Evolutionary conservation across 2,797 vertebrate genomes (phyloP).

Genomic region (Pseudochaenichthys georgianus): DNA sequence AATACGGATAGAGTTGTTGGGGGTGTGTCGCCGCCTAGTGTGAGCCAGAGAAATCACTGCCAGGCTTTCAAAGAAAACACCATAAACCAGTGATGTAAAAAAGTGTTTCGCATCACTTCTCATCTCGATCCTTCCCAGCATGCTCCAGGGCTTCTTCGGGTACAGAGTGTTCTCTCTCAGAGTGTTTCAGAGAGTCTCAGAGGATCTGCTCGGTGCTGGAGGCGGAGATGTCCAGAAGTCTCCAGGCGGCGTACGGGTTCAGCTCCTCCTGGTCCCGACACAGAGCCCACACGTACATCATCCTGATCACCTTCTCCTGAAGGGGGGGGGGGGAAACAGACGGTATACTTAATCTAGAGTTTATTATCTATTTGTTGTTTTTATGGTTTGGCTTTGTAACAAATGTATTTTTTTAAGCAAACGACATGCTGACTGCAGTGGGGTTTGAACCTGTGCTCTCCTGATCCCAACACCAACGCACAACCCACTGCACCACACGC

Average conservation of each 20-base stretch:
- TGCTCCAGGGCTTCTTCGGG: conserved; percentile 21
- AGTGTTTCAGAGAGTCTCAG: conserved; percentile 76
- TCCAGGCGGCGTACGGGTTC: conserved; percentile 94
- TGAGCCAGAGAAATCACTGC: conserved; percentile 24
- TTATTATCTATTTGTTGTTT: too few relatives aligned
- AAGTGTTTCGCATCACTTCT: conserved; percentile 24
- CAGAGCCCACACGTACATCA: conserved; percentile 97
- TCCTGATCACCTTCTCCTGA: conserved; percentile 94
- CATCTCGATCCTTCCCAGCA: conserved; percentile 8
- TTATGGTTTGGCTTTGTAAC: too few relatives aligned
- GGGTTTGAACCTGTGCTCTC: too few relatives aligned
- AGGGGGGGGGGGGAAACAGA: conserved; percentile 9
- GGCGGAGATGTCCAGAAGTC: conserved; percentile 93
- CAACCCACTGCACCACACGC: too few relatives aligned
- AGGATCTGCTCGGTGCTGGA: conserved; percentile 95
- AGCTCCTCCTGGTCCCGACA: conserved; percentile 97
- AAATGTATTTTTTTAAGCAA: too few relatives aligned
- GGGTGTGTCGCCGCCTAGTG: conserved; percentile 73
- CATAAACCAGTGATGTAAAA: conserved; percentile 7
- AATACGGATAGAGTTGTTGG: conserved; percentile 26
- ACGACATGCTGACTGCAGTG: too few relatives aligned
- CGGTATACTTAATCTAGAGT: neutral
- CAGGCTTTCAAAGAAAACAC: neutral
- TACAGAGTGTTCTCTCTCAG: conserved; percentile 44
- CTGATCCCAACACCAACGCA: too few relatives aligned